A percentile compares a stretch with the other conserved stretches of the same genome.
Evolutionary conservation across 2,888 invertebrate genomes (phyloP).

Genomic region (Phengaris alcon): DNA sequence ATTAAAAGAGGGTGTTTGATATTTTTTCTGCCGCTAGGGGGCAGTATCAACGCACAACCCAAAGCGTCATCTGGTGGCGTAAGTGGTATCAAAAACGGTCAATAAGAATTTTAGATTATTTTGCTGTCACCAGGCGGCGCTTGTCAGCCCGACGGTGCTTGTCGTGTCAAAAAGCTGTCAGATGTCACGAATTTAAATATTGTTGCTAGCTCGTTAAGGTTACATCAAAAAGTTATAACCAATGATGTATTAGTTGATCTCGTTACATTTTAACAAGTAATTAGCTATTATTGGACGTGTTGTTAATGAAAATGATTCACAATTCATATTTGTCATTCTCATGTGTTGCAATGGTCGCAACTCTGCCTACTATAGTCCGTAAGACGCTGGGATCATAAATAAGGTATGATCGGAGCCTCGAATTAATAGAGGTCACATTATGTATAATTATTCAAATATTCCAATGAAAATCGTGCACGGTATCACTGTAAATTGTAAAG

Average conservation of each 20-base stretch:
- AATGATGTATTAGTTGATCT: neutral
- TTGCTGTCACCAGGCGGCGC: no score
- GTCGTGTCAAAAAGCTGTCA: no score
- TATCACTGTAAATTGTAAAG: neutral
- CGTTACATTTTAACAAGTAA: conserved; percentile 1
- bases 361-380: neutral
- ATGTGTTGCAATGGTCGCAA: neutral
- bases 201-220: neutral
- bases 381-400: conserved; percentile 1
- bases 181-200: no score
- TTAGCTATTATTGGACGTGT: neutral
- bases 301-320: neutral
- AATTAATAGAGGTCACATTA: conserved; percentile 14
- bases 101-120: no score
- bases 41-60: no score
- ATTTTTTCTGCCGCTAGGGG: no score
- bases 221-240: neutral
- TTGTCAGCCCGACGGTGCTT: no score
- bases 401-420: conserved; percentile 2
- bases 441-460: conserved; percentile 13
- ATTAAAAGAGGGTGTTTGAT: no score
- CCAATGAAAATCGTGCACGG: conserved; percentile 13
- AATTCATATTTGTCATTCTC: conserved; percentile 12
- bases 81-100: no score
- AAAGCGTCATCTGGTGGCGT: no score